Percentiles rank a stretch among this genome's conserved stretches.
phyloP scores from a whole-genome alignment of 2,888 invertebrate genomes.

The Drosophila meridionalis region DNA sequence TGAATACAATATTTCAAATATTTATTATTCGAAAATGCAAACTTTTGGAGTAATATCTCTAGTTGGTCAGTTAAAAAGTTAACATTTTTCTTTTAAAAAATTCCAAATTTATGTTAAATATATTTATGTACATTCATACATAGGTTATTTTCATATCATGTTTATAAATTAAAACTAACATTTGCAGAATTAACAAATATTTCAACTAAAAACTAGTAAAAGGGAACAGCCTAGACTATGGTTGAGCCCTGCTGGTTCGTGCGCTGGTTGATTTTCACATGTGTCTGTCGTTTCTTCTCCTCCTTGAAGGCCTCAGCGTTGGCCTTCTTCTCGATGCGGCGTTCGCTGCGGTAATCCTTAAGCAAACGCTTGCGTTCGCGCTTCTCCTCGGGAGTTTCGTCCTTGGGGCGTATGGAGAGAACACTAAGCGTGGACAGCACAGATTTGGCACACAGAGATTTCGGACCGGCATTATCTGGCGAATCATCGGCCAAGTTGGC shows the following conservation, averaged over 20 bases:
- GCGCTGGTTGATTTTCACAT: conserved; percentile 91
- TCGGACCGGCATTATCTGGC: conserved; percentile 84
- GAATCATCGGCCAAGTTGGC: conserved; percentile 87
- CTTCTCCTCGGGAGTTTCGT: conserved; percentile 92
- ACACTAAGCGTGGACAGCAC: conserved; percentile 89
- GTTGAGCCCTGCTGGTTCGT: conserved; percentile 90
- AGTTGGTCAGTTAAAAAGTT: background rate
- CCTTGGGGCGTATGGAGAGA: conserved; percentile 89
- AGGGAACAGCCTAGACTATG: conserved; percentile 83
- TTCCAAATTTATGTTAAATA: conserved; percentile 19
- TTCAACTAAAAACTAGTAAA: conserved; percentile 38
- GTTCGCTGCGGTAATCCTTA: conserved; percentile 91
- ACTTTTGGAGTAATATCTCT: too few species aligned
- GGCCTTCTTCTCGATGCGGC: conserved; percentile 92
- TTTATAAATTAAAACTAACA: conserved; percentile 32
- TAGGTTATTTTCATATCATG: conserved; percentile 7
- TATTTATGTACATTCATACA: conserved; percentile 26
- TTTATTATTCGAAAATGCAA: too few species aligned
- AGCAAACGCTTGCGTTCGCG: conserved; percentile 91
- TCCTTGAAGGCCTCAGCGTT: conserved; percentile 93
- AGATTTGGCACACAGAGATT: conserved; percentile 88
- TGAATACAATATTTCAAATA: too few species aligned
- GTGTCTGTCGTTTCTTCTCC: conserved; percentile 92
- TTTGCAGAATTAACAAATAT: conserved; percentile 8
- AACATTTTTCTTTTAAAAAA: background rate